Evolutionary conservation across 2,888 invertebrate genomes (phyloP), one percentile per base, ranked within the genome.

Genomic region (Tipula unca): DNA sequence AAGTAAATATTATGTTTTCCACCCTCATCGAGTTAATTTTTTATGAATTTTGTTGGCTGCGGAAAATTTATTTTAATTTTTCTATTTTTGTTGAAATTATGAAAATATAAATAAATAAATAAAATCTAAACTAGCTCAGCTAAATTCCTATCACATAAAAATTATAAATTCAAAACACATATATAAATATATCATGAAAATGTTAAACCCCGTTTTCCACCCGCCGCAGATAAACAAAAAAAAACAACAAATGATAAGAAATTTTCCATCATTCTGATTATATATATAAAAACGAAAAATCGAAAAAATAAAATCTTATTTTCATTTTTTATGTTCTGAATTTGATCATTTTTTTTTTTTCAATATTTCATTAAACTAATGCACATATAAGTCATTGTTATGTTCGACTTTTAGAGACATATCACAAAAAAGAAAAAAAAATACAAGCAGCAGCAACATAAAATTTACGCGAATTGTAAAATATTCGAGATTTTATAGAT

Each of bases 1-100:
- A 69, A 69, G 69, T 69, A 69, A 69, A 69, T 69, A n/a, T n/a
- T n/a, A 69, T 69, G 69, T 69, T 69, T 69, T 69, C 69, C 69
- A 69, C 69, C 69, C 69, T 69, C 69, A 69, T 69, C 69, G 69
- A 69, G 69, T 69, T 54, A 54, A 54, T 54, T 17, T 54, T 54
- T 69, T 69, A 69, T 69, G 25, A 10, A 69, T 25, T 69, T 69
- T 69, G 25, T 69, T 69, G 69, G 69, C 69, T 69, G n/a, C n/a
- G 69, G 69, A 69, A 69, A 69, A 69, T 25, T 69, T 69, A 69
- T 69, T 69, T 48, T 69, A 69, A 69, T 69, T 69, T 69, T 69
- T 54, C 48, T 17, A 4, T 54, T 17, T 14, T 14, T 3, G n/a
- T 14, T 17, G 5, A 5, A 54, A 25, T 69, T 69, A 69, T 69